These are phyloP conservation scores for Eulemur rufifrons DNA, from an alignment of 2,113 vertebrate species.

Conservation along the genomic window DNA sequence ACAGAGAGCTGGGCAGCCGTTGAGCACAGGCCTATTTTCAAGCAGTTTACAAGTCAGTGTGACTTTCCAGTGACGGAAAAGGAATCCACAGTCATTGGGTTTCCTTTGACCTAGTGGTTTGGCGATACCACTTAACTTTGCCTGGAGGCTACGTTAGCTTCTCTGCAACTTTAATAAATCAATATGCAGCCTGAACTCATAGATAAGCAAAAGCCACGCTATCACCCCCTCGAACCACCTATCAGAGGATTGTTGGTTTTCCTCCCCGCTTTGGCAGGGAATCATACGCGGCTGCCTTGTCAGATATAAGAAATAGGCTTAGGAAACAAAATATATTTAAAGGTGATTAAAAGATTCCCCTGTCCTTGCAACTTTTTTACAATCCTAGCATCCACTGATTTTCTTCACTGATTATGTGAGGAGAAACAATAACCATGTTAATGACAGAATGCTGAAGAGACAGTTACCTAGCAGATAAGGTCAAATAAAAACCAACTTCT, in stretches of 20 bases:
- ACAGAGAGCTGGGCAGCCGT: background rate
- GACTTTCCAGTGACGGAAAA: background rate
- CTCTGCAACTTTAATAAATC: constrained; percentile 4
- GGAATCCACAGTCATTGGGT: background rate
- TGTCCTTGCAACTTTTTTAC: background rate
- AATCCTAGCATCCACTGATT: background rate
- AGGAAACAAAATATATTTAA: constrained; percentile 25
- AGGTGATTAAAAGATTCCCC: background rate
- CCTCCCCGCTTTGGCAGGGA: background rate
- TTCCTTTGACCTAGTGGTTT: constrained; percentile 14
- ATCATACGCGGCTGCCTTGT: background rate
- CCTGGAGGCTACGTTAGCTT: background rate
- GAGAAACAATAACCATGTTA: background rate
- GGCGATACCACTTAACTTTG: background rate
- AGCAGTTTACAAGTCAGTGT: background rate
- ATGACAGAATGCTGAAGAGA: background rate
- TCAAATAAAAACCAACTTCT: background rate
- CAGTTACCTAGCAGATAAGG: background rate
- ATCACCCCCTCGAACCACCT: background rate
- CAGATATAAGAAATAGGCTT: background rate
- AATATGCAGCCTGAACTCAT: background rate
- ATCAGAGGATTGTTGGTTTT: background rate
- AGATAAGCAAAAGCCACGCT: background rate
- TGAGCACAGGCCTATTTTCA: background rate
- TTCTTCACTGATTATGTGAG: background rate